Evolutionary conservation across 2,888 invertebrate species (phyloP).

Genomic region (Emmelina monodactyla): DNA sequence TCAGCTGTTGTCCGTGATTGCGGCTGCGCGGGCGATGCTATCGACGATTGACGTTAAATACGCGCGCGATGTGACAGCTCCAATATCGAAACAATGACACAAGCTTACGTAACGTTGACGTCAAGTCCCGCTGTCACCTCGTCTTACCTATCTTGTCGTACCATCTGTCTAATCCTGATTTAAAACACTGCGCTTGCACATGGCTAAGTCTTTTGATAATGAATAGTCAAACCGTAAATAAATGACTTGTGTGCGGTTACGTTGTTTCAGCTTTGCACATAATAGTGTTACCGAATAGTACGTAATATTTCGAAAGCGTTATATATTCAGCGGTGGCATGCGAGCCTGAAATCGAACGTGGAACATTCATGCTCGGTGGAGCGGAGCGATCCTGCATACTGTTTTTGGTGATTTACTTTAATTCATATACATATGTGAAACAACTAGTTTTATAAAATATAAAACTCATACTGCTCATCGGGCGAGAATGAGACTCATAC

Average conservation of each 20-base stretch:
- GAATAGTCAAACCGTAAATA: slow-evolving; percentile 10
- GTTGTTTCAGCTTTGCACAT: slow-evolving; percentile 43
- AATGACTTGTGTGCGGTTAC: slow-evolving; percentile 22
- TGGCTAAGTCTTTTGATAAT: neutral
- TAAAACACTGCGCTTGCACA: neutral
- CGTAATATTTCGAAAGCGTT: slow-evolving; percentile 59
- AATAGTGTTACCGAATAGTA: slow-evolving; percentile 46
- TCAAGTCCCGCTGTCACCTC: slow-evolving; percentile 39
- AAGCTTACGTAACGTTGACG: slow-evolving; percentile 53
- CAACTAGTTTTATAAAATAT: too few species aligned
- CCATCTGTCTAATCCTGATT: neutral
- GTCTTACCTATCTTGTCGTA: neutral
- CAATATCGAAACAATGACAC: slow-evolving; percentile 62
- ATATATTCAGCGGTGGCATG: slow-evolving; percentile 53
- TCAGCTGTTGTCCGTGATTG: slow-evolving; percentile 46
- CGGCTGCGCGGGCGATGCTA: slow-evolving; percentile 40
- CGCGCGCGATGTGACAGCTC: slow-evolving; percentile 52
- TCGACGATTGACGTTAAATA: slow-evolving; percentile 63
- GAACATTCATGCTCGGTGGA: slow-evolving; percentile 58
- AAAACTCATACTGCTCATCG: too few species aligned
- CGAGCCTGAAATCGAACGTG: slow-evolving; percentile 59
- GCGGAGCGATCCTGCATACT: slow-evolving; percentile 30
- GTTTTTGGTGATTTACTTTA: too few species aligned
- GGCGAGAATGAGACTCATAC: too few species aligned
- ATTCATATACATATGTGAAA: too few species aligned